Evolutionary conservation across 2,797 vertebrate species (phyloP), one percentile per base, ranked within the genome.

Genomic region (Thamnophis elegans): DNA sequence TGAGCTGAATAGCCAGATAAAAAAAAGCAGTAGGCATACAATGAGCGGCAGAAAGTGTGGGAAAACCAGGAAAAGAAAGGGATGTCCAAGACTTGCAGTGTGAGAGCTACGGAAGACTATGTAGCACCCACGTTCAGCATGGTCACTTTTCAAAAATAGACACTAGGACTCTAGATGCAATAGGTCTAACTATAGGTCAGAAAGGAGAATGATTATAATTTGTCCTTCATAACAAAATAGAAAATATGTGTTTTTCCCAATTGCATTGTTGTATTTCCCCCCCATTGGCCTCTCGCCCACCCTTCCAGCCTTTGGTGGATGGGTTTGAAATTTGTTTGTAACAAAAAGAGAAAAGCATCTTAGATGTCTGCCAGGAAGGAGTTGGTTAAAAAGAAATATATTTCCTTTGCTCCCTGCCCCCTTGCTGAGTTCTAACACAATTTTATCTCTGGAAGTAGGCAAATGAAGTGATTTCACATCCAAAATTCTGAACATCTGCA

Each of bases 1-100:
- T 96, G 96, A 95, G 94, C 92, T 97, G 96, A 97, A 97, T 96
- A 94, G 96, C 92, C 88, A 93, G 89, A 95, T 94, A 95, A 95
- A 95, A 93, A 93, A 95, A 96, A 96, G 94, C 95, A 93, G 95
- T 85, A 68, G 96, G 94, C 82, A 90, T 94, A 96, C 96, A 96
- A 96, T 95, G 96, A 96, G 94, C 91, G 12, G 94, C 93, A 91
- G 91, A 96, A 95, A 97, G 97, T 97, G 96, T 97, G 97, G 97
- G 97, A 97, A 96, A 96, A 96, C 51, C 28, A 92, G 93, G 68
- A 87, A 93, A 95, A 95, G 96, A 96, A 96, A 97, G 95, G 96
- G 94, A 94, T 94, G 93, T 94, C 92, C 73, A 42, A 95, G 93
- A 89, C 93, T 93, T 91, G 94, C 91, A 55, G 95, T 94, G 96